These are phyloP conservation scores for Drosophila leontia DNA, from an alignment of 1,140 invertebrate species.

Conservation along the genomic window DNA sequence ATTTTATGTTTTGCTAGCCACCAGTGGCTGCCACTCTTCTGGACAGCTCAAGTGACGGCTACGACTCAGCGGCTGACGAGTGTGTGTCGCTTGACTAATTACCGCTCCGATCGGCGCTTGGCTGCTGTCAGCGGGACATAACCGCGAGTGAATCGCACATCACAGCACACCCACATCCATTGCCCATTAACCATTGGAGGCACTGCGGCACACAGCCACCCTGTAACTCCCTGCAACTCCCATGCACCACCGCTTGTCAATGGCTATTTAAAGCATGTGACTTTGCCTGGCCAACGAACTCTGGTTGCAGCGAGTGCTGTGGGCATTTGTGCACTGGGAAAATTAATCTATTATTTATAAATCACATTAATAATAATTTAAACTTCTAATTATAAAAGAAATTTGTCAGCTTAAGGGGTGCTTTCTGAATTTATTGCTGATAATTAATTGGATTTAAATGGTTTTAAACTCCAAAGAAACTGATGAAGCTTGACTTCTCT, in stretches of 20 bases:
- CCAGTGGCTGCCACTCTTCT: conserved; percentile 22
- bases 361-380: neutral
- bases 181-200: neutral
- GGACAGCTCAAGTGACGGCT: conserved; percentile 45
- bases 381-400: neutral
- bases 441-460: neutral
- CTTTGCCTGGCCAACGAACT: conserved; percentile 62
- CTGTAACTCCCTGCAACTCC: conserved; percentile 1
- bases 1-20: no score
- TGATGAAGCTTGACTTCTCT: no score
- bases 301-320: conserved; percentile 19
- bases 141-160: conserved; percentile 35
- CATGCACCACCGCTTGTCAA: conserved; percentile 30
- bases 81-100: conserved; percentile 68
- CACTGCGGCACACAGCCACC: neutral
- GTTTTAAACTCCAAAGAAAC: no score
- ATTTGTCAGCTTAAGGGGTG: neutral
- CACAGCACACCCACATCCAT: conserved; percentile 20
- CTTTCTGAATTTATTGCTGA: neutral
- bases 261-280: conserved; percentile 59
- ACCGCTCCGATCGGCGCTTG: conserved; percentile 36
- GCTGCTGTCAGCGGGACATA: conserved; percentile 36
- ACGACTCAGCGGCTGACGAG: conserved; percentile 35
- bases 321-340: conserved; percentile 7
- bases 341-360: neutral